Conservation (phyloP, 1,140 invertebrate species). For the Drosophila lini region DNA sequence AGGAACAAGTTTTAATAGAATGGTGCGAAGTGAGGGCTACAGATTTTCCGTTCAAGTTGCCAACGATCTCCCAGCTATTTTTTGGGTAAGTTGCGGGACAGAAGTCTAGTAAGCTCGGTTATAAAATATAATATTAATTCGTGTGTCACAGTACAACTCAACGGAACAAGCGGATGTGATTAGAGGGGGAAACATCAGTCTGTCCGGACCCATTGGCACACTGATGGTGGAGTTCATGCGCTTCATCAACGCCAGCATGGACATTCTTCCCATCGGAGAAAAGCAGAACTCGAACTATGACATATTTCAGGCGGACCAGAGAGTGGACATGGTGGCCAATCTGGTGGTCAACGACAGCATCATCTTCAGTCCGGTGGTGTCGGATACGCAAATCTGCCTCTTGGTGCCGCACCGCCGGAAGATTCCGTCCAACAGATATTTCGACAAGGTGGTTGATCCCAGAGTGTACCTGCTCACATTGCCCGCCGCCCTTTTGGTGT, state of each 20-base stretch:
- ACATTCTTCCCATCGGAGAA: neutral
- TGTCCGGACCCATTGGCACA: conserved; percentile 17
- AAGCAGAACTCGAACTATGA: neutral
- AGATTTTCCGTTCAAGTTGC: neutral
- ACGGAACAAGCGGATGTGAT: conserved; percentile 8
- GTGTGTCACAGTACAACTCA: conserved; percentile 31
- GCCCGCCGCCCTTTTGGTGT: rapidly evolving
- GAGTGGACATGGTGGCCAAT: conserved; percentile 11
- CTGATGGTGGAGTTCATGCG: conserved; percentile 3
- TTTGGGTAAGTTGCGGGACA: conserved; percentile 19
- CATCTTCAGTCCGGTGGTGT: neutral
- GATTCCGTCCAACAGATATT: neutral
- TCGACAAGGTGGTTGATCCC: neutral
- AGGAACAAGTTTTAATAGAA: rapidly evolving
- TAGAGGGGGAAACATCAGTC: conserved; percentile 7
- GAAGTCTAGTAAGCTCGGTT: neutral
- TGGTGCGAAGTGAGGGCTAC: neutral
- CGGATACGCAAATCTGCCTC: conserved; percentile 1
- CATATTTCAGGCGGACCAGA: neutral
- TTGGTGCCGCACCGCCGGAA: conserved; percentile 1
- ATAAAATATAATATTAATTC: no score
- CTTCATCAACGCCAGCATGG: conserved; percentile 20
- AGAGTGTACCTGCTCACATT: rapidly evolving
- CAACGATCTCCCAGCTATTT: conserved; percentile 12
- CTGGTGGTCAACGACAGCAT: conserved; percentile 5